Evolutionary conservation across 2,113 vertebrate genomes (phyloP).

Genomic region (Zeus faber): DNA sequence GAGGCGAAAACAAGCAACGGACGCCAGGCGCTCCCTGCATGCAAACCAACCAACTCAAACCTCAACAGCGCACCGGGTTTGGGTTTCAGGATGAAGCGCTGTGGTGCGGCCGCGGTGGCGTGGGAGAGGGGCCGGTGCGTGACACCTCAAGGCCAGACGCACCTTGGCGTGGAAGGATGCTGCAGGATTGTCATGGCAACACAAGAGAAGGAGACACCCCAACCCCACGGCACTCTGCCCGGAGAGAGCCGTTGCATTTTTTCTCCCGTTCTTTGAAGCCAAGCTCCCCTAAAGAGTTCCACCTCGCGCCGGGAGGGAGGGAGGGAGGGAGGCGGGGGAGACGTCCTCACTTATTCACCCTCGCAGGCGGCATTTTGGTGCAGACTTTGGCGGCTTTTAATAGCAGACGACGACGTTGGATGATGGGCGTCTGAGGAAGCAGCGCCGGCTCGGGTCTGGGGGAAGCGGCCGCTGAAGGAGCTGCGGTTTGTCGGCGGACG

Average conservation of each 20-base stretch:
- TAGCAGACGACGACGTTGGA: neutral
- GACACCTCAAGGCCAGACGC: constrained; percentile 85
- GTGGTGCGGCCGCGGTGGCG: neutral
- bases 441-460: too few species aligned
- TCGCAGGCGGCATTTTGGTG: neutral
- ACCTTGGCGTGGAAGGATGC: constrained; percentile 80
- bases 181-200: constrained; percentile 91
- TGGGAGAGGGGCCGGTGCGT: neutral
- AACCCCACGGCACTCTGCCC: constrained; percentile 2
- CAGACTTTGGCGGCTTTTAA: neutral
- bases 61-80: too few species aligned
- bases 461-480: too few species aligned
- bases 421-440: too few species aligned
- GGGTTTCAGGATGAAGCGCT: too few species aligned
- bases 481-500: too few species aligned
- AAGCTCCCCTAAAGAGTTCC: too few species aligned
- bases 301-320: too few species aligned
- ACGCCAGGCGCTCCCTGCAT: too few species aligned
- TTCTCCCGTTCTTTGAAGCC: too few species aligned
- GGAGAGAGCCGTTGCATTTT: constrained; percentile 11
- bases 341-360: neutral
- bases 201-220: constrained; percentile 45
- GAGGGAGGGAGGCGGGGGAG: neutral
- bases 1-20: too few species aligned
- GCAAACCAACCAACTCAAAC: too few species aligned